Percentiles rank a stretch among this genome's conserved stretches.
Evolutionary conservation across 1,140 invertebrate genomes (phyloP).

Genomic region (Drosophila ironensis): DNA sequence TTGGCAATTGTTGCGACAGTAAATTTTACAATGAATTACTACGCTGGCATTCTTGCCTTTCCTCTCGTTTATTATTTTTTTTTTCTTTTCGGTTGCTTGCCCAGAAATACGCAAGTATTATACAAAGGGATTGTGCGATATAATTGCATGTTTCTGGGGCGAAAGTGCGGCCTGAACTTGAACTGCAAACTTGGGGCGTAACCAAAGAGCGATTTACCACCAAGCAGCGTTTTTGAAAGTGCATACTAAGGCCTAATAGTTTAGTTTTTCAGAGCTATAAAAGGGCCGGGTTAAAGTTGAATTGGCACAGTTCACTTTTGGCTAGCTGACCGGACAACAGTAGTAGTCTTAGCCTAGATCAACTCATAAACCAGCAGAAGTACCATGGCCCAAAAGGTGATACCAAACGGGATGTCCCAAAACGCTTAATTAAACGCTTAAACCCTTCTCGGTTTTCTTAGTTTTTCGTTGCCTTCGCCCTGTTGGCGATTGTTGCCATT

Average conservation of each 20-base stretch:
- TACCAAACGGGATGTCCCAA: too few relatives aligned
- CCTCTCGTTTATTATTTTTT: constrained; percentile 5
- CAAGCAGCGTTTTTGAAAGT: constrained; percentile 65
- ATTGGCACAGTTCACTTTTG: constrained; percentile 61
- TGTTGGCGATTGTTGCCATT: constrained; percentile 41
- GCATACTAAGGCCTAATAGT: constrained; percentile 8
- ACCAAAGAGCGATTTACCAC: constrained; percentile 31
- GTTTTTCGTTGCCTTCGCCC: constrained; percentile 45
- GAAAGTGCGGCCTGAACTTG: constrained; percentile 63
- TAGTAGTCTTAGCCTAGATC: constrained; percentile 56
- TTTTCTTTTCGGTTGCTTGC: too few relatives aligned
- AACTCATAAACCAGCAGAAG: constrained; percentile 53
- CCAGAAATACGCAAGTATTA: too few relatives aligned
- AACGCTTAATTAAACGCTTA: too few relatives aligned
- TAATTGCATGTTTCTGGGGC: constrained; percentile 42
- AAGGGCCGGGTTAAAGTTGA: constrained; percentile 18
- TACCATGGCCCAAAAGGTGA: constrained; percentile 70
- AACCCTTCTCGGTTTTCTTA: neutral
- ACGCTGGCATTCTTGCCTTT: constrained; percentile 31
- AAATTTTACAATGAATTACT: constrained; percentile 76
- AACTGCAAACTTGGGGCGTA: constrained; percentile 59
- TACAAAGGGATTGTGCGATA: constrained; percentile 23
- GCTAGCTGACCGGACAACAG: constrained; percentile 41
- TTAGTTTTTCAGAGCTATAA: constrained; percentile 30
- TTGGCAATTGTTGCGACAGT: constrained; percentile 72